Base-by-base conservation (phyloP, 2,888 invertebrate species). In the Mylabris sibirica region DNA sequence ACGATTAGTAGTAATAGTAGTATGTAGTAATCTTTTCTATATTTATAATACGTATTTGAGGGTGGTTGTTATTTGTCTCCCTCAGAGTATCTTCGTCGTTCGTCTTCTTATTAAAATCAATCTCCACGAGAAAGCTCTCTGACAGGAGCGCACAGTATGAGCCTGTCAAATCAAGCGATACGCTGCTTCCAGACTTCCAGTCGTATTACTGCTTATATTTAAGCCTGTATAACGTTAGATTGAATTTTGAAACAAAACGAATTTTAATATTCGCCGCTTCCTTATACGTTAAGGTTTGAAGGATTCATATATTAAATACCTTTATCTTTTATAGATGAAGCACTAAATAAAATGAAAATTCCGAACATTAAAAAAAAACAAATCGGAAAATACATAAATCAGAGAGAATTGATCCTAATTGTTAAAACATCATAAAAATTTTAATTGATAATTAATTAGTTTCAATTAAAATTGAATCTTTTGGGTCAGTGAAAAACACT, bases 201-300 rank as follows among this genome's bases (percentile, higher is more conserved):
- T 44, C 6, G 49, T 79, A 80, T 81, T 79, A 78, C 81, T 78
- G 79, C 80, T 82, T 80, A 82, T 82, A 83, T 83, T 83, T 82
- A 82, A 81, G 78, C 81, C 49, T 49, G 11, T 79, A 80, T 81
- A 81, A 78, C 79, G 80, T 77, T 81, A 82, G 82, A 83, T 83
- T 83, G 82, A 83, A 80, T 83, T 83, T 80, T 80, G 81, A 82
- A 83, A 83, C 83, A 83, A 83, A 82, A 81, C 82, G 81, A 81
- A 82, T 82, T 83, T 83, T 83, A 83, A 83, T 83, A 83, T 82
- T 81, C 81, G 81, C 75, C 72, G 77, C 78, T 78, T 78, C 80
- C 30, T 76, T 77, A 79, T 81, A 78, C 81, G 81, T 80, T 81
- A 81, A 78, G 77, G 78, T 79, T 80, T 78, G 77, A 8, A 30